A percentile compares a stretch with the other conserved stretches of the same genome.
These are phyloP conservation scores for Aphis gossypii DNA, from an alignment of 1,140 invertebrate genomes.

Conservation along the genomic window DNA sequence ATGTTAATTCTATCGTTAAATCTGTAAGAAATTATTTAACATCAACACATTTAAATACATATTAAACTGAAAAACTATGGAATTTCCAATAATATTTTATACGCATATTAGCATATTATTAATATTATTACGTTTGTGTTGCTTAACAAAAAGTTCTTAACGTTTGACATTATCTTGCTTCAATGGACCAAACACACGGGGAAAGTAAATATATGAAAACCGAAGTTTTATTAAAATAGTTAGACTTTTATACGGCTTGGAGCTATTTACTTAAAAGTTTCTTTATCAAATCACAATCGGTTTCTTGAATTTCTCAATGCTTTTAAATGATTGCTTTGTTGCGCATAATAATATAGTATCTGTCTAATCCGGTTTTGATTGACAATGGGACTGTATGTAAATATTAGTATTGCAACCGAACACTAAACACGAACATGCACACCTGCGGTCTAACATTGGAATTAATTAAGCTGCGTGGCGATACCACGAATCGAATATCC, in stretches of 20 bases:
- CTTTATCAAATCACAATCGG: not conserved
- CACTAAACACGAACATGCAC: not conserved
- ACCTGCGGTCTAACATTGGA: not conserved
- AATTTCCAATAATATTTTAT: not conserved
- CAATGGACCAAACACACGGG: not conserved
- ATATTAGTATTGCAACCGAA: constrained; percentile 1
- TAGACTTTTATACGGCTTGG: not conserved
- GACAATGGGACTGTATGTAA: constrained; percentile 23
- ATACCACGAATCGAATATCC: not conserved
- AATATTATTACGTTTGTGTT: not conserved
- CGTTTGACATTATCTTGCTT: not conserved
- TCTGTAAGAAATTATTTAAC: not conserved
- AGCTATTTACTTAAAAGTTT: not conserved
- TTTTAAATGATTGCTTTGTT: not conserved
- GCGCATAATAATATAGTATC: not conserved
- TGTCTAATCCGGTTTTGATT: not conserved
- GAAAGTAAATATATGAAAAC: constrained; percentile 1
- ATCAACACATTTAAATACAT: not conserved
- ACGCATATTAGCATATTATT: not conserved
- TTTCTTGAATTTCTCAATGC: not conserved
- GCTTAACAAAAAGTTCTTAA: not conserved
- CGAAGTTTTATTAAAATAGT: constrained; percentile 16
- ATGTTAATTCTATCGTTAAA: not conserved
- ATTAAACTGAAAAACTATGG: not conserved
- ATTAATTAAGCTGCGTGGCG: not conserved